Evolutionary conservation across 2,888 invertebrate genomes (phyloP).

Genomic region (Hypsopygia costalis): DNA sequence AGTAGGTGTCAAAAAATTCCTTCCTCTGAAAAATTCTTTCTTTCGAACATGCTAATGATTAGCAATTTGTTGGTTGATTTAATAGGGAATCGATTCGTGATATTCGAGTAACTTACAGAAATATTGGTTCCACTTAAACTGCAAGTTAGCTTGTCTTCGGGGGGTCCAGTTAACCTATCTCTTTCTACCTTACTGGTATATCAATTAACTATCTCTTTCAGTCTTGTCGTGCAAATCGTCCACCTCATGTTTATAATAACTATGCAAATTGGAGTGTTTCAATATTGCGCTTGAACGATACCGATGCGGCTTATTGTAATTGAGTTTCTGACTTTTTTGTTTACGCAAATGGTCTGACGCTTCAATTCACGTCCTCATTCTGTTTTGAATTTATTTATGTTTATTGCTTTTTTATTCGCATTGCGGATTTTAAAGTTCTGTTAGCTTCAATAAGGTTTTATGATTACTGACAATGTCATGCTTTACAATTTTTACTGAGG

Average conservation of each 20-base stretch:
- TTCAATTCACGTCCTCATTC: slow-evolving; percentile 21
- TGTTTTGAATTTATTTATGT: slow-evolving; percentile 14
- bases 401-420: slow-evolving; percentile 3
- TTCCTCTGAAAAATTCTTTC: no score
- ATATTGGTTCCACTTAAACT: slow-evolving; percentile 4
- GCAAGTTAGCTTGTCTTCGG: neutral
- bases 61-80: neutral
- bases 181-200: neutral
- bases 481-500: no score
- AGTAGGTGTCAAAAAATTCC: no score
- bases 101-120: neutral
- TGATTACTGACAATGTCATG: no score
- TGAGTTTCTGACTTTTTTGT: slow-evolving; percentile 52
- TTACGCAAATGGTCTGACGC: slow-evolving; percentile 31
- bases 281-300: slow-evolving; percentile 59
- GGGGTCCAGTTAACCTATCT: neutral
- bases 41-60: neutral
- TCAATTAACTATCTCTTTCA: slow-evolving; percentile 31
- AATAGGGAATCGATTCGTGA: slow-evolving; percentile 1
- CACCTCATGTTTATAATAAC: slow-evolving; percentile 66
- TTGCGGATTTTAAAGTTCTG: no score
- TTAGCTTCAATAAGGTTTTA: no score
- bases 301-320: slow-evolving; percentile 58
- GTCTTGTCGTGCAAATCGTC: slow-evolving; percentile 39
- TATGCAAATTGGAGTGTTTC: slow-evolving; percentile 70